A percentile compares a stretch with the other conserved stretches of the same genome.
These are phyloP conservation scores for Passerculus sandwichensis DNA, from an alignment of 2,797 vertebrate genomes.

Conservation along the genomic window DNA sequence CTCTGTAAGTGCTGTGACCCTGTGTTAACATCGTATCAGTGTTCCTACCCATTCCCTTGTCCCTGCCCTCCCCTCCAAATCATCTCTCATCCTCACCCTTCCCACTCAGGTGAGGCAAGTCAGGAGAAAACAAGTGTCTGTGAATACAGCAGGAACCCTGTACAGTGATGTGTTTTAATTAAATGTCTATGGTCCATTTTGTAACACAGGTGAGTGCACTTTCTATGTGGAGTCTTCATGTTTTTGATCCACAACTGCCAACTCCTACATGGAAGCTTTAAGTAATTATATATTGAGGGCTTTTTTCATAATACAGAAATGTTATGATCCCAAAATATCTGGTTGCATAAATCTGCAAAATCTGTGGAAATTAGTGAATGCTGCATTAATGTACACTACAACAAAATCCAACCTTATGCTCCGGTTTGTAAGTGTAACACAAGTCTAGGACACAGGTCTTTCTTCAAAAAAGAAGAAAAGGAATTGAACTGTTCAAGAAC, in stretches of 20 bases:
- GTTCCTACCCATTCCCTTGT: conserved; percentile 35
- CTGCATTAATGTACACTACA: neutral
- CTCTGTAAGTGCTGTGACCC: conserved; percentile 20
- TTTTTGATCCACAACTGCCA: neutral
- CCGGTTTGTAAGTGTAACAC: neutral
- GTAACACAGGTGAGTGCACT: conserved; percentile 67
- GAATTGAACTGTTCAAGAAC: neutral
- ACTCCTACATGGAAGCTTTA: neutral
- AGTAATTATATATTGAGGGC: neutral
- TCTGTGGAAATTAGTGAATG: neutral
- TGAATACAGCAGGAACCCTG: conserved; percentile 5
- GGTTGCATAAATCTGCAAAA: neutral
- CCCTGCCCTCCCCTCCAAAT: conserved; percentile 13
- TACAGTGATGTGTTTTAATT: conserved; percentile 13
- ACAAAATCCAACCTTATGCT: neutral
- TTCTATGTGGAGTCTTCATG: neutral
- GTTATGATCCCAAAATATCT: neutral
- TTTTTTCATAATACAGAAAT: neutral
- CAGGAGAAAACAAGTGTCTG: neutral
- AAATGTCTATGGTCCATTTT: neutral
- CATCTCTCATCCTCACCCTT: conserved; percentile 37
- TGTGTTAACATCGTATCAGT: conserved; percentile 49
- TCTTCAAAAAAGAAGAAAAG: neutral
- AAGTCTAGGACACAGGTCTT: neutral
- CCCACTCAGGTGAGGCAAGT: conserved; percentile 51